These are phyloP conservation scores for Pogonocherus hispidulus DNA, from an alignment of 2,888 invertebrate species.

Conservation along the genomic window DNA sequence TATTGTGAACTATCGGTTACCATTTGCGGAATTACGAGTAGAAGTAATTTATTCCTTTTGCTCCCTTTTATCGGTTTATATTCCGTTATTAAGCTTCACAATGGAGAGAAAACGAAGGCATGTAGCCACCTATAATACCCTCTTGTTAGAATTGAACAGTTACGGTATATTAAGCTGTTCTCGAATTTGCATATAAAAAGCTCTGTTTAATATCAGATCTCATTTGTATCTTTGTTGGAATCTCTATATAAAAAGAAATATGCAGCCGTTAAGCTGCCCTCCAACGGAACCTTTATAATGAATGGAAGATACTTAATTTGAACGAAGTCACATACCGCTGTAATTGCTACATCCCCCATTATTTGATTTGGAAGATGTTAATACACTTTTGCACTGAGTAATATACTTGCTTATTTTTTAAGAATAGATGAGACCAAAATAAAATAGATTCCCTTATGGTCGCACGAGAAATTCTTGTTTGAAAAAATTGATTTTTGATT, in stretches of 20 bases:
- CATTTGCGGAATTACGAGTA: no score
- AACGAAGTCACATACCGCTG: neutral
- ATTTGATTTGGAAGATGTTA: no score
- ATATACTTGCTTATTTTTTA: no score
- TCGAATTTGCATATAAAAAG: constrained; percentile 52
- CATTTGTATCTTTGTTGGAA: constrained; percentile 30
- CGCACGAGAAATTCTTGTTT: no score
- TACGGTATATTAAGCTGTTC: constrained; percentile 46
- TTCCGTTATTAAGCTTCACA: constrained; percentile 18
- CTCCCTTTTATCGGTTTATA: constrained; percentile 14
- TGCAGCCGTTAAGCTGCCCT: constrained; percentile 1
- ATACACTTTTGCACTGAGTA: no score
- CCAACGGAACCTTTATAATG: constrained; percentile 2
- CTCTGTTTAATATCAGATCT: constrained; percentile 43
- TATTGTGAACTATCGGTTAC: no score
- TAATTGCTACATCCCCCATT: neutral
- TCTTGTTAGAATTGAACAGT: constrained; percentile 44
- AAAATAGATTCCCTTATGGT: no score
- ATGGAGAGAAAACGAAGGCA: constrained; percentile 15
- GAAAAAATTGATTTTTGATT: no score
- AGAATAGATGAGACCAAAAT: no score
- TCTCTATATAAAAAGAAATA: constrained; percentile 24
- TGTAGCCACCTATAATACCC: constrained; percentile 33
- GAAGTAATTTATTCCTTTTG: constrained; percentile 8
- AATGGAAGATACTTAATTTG: constrained; percentile 18